These are phyloP conservation scores for Poeciliopsis paucimaculata DNA, from an alignment of 2,797 vertebrate genomes.

Conservation along the genomic window DNA sequence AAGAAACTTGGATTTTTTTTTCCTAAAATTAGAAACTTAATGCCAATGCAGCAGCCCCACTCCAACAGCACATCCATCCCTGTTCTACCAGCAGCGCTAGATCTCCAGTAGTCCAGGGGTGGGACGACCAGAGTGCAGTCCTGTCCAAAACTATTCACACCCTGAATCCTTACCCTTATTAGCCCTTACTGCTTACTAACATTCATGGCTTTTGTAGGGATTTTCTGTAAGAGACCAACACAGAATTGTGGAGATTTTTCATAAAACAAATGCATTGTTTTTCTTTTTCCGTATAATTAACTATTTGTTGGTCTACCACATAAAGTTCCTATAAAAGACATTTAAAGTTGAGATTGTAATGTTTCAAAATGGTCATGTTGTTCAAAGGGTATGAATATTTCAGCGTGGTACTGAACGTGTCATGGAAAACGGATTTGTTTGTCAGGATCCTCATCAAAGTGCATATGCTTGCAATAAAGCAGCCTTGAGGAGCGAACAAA, in stretches of 20 bases:
- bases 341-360: not conserved
- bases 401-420: not conserved
- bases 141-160: not conserved
- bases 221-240: not conserved
- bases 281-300: not conserved
- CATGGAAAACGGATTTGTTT: not conserved
- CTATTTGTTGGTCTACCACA: not conserved
- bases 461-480: not conserved
- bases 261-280: not conserved
- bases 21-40: not conserved
- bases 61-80: not conserved
- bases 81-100: not conserved
- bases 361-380: not conserved
- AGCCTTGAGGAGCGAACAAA: not conserved
- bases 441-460: not conserved
- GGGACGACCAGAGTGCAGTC: not conserved
- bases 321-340: not conserved
- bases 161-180: not conserved
- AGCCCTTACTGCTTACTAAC: not conserved
- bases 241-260: not conserved
- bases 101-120: not conserved
- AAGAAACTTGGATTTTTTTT: not conserved
- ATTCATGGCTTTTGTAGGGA: not conserved
- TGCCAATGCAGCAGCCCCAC: not conserved
- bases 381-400: not conserved